These are phyloP conservation scores for Calliphora vicina DNA, from an alignment of 1,140 invertebrate species.

Conservation along the genomic window DNA sequence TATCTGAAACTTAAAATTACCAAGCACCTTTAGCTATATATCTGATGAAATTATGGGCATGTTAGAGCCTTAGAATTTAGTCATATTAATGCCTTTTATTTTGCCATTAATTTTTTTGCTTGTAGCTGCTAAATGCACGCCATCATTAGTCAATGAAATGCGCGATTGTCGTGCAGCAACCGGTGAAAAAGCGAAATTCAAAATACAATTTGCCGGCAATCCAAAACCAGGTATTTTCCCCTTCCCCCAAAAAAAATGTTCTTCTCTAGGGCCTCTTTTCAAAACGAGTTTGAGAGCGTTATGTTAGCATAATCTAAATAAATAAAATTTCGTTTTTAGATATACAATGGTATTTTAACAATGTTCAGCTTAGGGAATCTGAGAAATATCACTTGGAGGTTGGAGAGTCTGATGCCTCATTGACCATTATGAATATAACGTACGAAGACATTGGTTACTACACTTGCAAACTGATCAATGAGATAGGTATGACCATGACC, in stretches of 20 bases:
- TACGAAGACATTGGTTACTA: constrained; percentile 83
- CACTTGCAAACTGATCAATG: constrained; percentile 84
- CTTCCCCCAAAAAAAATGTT: too few species aligned
- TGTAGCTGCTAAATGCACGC: constrained; percentile 79
- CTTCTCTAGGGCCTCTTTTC: too few species aligned
- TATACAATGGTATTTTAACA: constrained; percentile 90
- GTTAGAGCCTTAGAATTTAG: neutral
- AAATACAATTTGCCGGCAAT: constrained; percentile 81
- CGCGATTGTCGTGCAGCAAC: constrained; percentile 76
- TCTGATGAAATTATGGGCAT: too few species aligned
- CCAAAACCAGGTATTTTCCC: constrained; percentile 77
- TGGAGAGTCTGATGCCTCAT: constrained; percentile 76
- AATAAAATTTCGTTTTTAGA: constrained; percentile 66
- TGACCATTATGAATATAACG: constrained; percentile 74
- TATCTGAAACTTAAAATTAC: too few species aligned
- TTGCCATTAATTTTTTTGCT: constrained; percentile 39
- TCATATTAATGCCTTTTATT: constrained; percentile 9
- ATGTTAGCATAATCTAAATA: too few species aligned
- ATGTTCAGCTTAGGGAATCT: constrained; percentile 77
- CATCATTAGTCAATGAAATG: constrained; percentile 83
- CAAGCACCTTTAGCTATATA: too few species aligned
- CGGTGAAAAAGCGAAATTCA: constrained; percentile 78
- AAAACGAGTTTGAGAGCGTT: too few species aligned
- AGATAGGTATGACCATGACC: constrained; percentile 80
- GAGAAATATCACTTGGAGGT: constrained; percentile 74